Evolutionary conservation across 1,140 invertebrate species (phyloP), one percentile per base, ranked within the genome.

Genomic region (Zaprionus camerounensis): DNA sequence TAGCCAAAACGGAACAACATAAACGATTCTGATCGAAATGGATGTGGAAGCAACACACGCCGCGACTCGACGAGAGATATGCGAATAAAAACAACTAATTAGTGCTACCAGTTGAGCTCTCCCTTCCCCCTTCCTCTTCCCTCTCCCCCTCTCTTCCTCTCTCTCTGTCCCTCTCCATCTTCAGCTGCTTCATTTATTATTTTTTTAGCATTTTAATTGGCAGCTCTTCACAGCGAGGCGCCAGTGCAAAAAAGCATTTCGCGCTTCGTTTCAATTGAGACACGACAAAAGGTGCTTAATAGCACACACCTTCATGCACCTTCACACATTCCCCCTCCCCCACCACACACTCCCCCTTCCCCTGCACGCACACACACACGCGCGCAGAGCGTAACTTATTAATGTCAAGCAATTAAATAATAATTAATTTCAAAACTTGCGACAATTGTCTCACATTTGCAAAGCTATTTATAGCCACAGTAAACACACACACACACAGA

Each of bases 141-240:
- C 38, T 56, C 20, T 56, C 24, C 26, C 28, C 5, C 9, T 24
- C n/a, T 38, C 26, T n/a, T n/a, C n/a, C n/a, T 17, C 15, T n/a
- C 38, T 11, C 31, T 11, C 31, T 11, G 26, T 28, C 20, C 34
- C 26, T 36, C 34, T 59, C 20, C 24, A 15, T n/a, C 15, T 41
- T 65, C 24, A 26, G 15, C 57, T 44, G 13, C 20, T 67, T 38
- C 20, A 51, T 57, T 17, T n/a, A 9, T 64, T 28, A 31, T 55
- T 58, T 49, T 49, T 44, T 59, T 44, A 56, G 38, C 55, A 62
- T 62, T 71, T 75, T 70, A 75, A 75, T 75, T 75, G 67, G 67
- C 72, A 58, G 59, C 57, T 41, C 41, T 51, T 75, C 34, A 53
- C 34, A 55, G 26, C 58, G 53, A 70, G 72, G 72, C 72, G 72